Conservation (phyloP, 2,888 invertebrate genomes). For the Cataglyphis rosenhaueri region DNA sequence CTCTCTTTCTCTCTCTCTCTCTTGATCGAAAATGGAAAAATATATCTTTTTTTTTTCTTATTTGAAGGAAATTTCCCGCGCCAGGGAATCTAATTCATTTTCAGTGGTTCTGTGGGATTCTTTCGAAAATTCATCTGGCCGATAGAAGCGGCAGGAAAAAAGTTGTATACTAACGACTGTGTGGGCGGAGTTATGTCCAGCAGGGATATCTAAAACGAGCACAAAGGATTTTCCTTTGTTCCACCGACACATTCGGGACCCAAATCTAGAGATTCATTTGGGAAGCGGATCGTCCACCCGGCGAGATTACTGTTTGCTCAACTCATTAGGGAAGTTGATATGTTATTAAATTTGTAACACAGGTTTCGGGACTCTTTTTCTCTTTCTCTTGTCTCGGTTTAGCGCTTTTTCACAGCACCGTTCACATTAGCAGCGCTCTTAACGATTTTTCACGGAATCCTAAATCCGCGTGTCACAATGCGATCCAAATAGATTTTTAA, state of each 20-base stretch:
- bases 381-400: neutral
- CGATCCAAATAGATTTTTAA: neutral
- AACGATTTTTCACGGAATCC: slow-evolving; percentile 3
- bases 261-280: slow-evolving; percentile 44
- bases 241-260: slow-evolving; percentile 61
- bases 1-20: neutral
- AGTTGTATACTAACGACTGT: slow-evolving; percentile 78
- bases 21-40: slow-evolving; percentile 1
- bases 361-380: slow-evolving; percentile 12
- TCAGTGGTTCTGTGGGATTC: slow-evolving; percentile 38
- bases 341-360: slow-evolving; percentile 72
- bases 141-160: slow-evolving; percentile 75
- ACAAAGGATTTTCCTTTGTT: slow-evolving; percentile 73
- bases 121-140: slow-evolving; percentile 71
- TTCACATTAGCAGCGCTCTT: slow-evolving; percentile 1
- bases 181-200: slow-evolving; percentile 75
- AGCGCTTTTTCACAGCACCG: neutral
- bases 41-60: neutral
- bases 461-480: neutral
- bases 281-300: slow-evolving; percentile 34
- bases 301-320: slow-evolving; percentile 68
- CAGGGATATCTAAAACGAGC: slow-evolving; percentile 55
- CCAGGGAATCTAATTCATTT: slow-evolving; percentile 28
- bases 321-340: slow-evolving; percentile 77
- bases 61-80: neutral